Percentiles rank a stretch among this genome's conserved stretches.
phyloP scores from a whole-genome alignment of 2,797 vertebrate genomes.

The Myotis planiceps region DNA sequence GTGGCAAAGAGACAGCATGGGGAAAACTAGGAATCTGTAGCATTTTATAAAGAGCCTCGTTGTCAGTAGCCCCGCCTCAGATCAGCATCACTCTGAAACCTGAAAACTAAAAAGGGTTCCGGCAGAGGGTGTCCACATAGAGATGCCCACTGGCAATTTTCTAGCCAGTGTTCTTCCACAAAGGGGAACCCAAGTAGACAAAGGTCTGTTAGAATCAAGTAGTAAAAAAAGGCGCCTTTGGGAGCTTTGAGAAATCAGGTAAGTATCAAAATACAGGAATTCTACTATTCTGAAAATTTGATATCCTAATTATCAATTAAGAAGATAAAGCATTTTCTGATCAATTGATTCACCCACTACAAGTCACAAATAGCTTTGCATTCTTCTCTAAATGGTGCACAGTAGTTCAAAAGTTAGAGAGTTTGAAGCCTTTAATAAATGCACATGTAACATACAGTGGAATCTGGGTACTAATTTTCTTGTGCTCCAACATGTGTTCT shows the following conservation, averaged over 20 bases:
- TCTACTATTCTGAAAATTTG: not conserved
- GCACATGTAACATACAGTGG: not conserved
- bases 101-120: not conserved
- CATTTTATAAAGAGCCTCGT: not conserved
- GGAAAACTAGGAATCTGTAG: not conserved
- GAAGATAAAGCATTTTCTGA: not conserved
- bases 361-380: not conserved
- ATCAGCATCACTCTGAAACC: not conserved
- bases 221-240: not conserved
- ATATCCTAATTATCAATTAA: not conserved
- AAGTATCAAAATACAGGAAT: conserved; percentile 12
- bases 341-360: not conserved
- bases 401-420: not conserved
- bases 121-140: not conserved
- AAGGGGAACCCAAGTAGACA: not conserved
- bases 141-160: not conserved
- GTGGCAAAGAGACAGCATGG: not conserved
- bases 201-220: not conserved
- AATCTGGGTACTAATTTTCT: not conserved
- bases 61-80: not conserved
- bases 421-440: not conserved
- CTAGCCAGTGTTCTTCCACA: not conserved
- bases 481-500: not conserved
- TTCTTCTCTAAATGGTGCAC: not conserved
- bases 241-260: not conserved